phyloP scores from a whole-genome alignment of 2,113 vertebrate genomes.

The Oreocharis arfaki region DNA sequence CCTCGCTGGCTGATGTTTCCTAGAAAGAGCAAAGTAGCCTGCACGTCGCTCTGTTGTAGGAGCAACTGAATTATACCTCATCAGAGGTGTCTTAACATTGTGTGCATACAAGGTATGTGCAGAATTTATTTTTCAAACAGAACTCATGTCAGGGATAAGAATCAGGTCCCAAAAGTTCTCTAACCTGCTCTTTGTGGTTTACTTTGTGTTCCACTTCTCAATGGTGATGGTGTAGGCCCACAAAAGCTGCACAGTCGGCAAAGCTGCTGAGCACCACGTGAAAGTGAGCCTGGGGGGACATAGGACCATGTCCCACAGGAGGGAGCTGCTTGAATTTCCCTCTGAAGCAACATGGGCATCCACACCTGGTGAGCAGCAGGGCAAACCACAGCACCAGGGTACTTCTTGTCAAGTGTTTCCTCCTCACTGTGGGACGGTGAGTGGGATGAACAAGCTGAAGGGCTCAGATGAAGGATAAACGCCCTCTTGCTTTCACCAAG shows the following conservation, averaged over 20 bases:
- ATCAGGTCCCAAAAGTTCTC: not conserved
- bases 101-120: no score
- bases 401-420: not conserved
- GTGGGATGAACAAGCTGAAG: not conserved
- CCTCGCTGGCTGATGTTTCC: not conserved
- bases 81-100: not conserved
- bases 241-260: rapidly evolving
- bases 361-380: not conserved
- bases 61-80: not conserved
- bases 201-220: not conserved
- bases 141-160: not conserved
- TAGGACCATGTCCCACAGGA: not conserved
- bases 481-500: not conserved
- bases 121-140: not conserved
- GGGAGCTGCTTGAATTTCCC: not conserved
- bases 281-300: not conserved
- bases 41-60: not conserved
- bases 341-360: not conserved
- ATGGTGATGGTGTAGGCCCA: not conserved
- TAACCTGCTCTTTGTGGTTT: not conserved
- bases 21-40: not conserved
- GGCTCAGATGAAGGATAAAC: not conserved
- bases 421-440: rapidly evolving
- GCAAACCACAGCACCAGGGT: not conserved
- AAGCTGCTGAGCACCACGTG: not conserved